These are phyloP conservation scores for Ellobium chinense DNA, from an alignment of 2,888 invertebrate genomes.

Conservation along the genomic window DNA sequence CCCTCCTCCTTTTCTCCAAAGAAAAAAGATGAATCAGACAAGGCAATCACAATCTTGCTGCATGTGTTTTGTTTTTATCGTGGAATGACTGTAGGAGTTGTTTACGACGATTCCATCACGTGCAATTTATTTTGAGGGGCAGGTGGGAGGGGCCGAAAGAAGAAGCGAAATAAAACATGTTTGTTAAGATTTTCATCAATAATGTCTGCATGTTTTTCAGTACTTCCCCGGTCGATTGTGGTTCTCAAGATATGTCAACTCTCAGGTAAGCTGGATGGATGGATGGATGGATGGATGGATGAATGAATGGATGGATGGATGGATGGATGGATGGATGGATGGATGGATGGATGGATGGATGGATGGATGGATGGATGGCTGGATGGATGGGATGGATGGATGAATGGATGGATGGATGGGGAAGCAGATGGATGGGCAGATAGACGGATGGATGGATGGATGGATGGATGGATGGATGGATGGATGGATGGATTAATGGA, in stretches of 20 bases:
- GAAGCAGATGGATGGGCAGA: not conserved
- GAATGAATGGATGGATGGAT: not conserved
- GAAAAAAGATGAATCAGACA: no score
- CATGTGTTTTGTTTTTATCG: no score
- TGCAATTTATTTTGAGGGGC: no score
- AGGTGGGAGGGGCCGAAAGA: no score
- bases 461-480: not conserved
- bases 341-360: not conserved
- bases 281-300: not conserved
- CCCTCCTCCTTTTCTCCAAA: no score
- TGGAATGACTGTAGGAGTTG: no score
- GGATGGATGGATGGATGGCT: not conserved
- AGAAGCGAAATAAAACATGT: no score
- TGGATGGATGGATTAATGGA: not conserved
- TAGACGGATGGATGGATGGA: not conserved
- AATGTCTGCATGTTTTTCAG: no score
- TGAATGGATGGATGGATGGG: not conserved
- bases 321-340: not conserved
- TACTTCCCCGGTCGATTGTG: conserved; percentile 82
- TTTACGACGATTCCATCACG: no score
- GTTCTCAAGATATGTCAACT: conserved; percentile 85
- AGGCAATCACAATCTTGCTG: no score
- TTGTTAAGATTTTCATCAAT: no score
- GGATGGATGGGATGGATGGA: not conserved
- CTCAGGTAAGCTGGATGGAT: conserved; percentile 71